Conservation (phyloP, 2,113 vertebrate genomes). For the Erinaceus europaeus region DNA sequence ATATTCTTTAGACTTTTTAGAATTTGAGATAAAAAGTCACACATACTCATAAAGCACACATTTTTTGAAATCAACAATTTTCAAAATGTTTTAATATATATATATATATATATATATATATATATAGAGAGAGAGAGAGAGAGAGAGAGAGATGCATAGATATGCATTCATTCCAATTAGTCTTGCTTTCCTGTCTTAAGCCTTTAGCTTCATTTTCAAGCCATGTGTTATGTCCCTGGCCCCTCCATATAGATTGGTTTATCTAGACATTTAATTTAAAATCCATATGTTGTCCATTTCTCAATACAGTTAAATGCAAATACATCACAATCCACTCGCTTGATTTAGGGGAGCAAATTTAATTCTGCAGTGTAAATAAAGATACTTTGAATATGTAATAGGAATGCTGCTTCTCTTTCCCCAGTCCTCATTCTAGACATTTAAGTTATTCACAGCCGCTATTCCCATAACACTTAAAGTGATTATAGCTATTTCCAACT, state of each 20-base stretch:
- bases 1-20: neutral
- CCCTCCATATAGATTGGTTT: neutral
- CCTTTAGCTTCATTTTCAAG: neutral
- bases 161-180: neutral
- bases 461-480: constrained; percentile 70
- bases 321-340: constrained; percentile 12
- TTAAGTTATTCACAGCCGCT: constrained; percentile 66
- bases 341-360: constrained; percentile 39
- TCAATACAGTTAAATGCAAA: neutral
- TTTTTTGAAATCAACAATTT: neutral
- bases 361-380: constrained; percentile 21
- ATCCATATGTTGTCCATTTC: constrained; percentile 23
- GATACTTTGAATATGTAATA: constrained; percentile 33
- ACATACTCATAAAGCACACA: neutral
- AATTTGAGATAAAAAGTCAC: too few species aligned
- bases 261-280: constrained; percentile 52
- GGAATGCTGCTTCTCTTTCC: neutral
- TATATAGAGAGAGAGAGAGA: too few species aligned
- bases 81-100: too few species aligned
- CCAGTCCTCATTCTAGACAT: neutral
- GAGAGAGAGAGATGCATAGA: too few species aligned
- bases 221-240: neutral
- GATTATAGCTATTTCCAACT: constrained; percentile 74
- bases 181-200: neutral
- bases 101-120: too few species aligned